These are phyloP conservation scores for Diceros bicornis DNA, from an alignment of 2,797 vertebrate genomes.

Conservation along the genomic window DNA sequence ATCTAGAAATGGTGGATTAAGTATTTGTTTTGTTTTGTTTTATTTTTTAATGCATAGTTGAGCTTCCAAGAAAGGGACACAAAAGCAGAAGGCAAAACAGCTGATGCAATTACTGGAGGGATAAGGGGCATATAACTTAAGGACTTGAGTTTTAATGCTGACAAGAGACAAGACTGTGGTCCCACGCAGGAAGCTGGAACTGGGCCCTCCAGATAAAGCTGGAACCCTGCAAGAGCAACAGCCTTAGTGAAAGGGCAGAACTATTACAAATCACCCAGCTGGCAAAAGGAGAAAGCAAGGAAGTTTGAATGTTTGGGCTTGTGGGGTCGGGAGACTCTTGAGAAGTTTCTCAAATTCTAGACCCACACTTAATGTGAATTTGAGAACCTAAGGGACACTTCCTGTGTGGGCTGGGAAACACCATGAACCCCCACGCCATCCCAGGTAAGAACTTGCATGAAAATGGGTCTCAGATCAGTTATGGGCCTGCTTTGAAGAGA, in stretches of 20 bases:
- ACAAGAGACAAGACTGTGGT: not conserved
- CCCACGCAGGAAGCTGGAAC: not conserved
- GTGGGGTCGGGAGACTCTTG: not conserved
- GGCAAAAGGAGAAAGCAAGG: not conserved
- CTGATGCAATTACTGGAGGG: not conserved
- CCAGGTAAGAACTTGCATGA: conserved; percentile 12
- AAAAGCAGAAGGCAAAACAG: not conserved
- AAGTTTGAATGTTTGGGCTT: conserved; percentile 14
- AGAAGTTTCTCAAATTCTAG: not conserved
- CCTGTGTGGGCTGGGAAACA: not conserved
- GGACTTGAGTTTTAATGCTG: conserved; percentile 12
- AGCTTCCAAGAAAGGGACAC: conserved; percentile 48
- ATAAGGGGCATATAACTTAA: not conserved
- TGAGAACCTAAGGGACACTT: not conserved
- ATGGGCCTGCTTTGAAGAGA: not conserved
- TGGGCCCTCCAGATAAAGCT: not conserved
- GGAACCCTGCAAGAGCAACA: not conserved
- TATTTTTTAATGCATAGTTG: not conserved
- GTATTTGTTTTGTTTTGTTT: not conserved
- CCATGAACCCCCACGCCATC: not conserved
- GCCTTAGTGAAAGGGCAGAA: not conserved
- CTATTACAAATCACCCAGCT: not conserved
- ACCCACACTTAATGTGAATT: not conserved
- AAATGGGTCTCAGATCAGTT: not conserved
- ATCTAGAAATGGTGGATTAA: not conserved